Evolutionary conservation across 1,140 invertebrate genomes (phyloP).

Genomic region (Hyposmocoma kahamanoa): DNA sequence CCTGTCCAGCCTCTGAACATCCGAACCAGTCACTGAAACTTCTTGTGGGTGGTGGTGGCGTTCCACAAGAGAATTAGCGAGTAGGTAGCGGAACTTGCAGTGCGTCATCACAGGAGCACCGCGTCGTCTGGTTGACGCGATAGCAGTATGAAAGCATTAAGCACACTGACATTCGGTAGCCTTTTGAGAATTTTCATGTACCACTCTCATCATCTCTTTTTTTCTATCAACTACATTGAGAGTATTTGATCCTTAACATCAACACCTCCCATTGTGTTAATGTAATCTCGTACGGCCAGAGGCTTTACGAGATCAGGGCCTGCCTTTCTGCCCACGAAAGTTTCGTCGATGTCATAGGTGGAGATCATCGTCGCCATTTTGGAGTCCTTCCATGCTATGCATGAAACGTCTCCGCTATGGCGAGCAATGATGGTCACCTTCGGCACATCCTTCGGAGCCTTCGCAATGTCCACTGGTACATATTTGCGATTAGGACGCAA

Average conservation of each 20-base stretch:
- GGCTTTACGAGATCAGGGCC: no score
- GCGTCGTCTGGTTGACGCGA: not conserved
- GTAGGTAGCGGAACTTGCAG: not conserved
- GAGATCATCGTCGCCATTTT: constrained; percentile 19
- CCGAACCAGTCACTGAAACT: not conserved
- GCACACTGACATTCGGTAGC: not conserved
- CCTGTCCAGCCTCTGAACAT: not conserved
- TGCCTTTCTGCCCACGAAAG: not conserved
- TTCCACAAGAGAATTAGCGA: not conserved
- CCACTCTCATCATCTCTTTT: not conserved
- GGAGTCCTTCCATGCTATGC: constrained; percentile 17
- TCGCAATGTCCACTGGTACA: constrained; percentile 9
- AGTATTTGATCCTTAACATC: not conserved
- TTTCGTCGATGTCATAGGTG: constrained; percentile 15
- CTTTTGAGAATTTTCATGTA: not conserved
- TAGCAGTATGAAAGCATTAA: not conserved
- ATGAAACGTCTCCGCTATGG: constrained; percentile 19
- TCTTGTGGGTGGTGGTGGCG: not conserved
- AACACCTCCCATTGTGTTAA: not conserved
- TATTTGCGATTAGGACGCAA: constrained; percentile 8
- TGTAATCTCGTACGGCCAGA: not conserved
- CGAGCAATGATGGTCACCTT: constrained; percentile 12
- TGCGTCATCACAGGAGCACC: not conserved
- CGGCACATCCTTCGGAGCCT: constrained; percentile 5
- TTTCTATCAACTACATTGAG: not conserved